A percentile compares a stretch with the other conserved stretches of the same genome.
These are phyloP conservation scores for Abscondita cerata DNA, from an alignment of 2,888 invertebrate genomes.

Conservation along the genomic window DNA sequence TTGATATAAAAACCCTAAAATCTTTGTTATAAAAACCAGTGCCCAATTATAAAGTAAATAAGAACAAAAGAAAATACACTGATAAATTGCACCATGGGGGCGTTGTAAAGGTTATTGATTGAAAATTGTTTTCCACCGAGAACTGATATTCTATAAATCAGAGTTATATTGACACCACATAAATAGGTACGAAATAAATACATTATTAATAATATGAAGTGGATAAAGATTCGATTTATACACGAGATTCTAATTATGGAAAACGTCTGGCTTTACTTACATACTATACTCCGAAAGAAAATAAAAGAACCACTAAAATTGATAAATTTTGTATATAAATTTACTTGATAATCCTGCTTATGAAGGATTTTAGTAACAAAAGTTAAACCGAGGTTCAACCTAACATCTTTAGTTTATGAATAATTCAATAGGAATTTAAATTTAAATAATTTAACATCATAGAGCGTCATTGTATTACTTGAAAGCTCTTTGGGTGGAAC, in stretches of 20 bases:
- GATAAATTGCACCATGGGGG: conserved; percentile 1
- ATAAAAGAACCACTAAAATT: background rate
- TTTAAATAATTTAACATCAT: conserved; percentile 11
- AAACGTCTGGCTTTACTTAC: too few species aligned
- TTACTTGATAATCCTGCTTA: conserved; percentile 5
- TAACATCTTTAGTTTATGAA: conserved; percentile 12
- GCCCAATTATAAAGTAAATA: background rate
- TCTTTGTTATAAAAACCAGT: background rate
- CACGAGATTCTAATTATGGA: too few species aligned
- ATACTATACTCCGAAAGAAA: too few species aligned
- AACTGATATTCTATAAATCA: conserved; percentile 6
- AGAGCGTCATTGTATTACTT: conserved; percentile 10
- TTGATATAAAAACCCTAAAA: too few species aligned
- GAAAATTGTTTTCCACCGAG: conserved; percentile 5
- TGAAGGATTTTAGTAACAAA: conserved; percentile 4
- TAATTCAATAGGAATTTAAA: conserved; percentile 9
- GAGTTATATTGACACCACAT: background rate
- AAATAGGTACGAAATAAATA: too few species aligned
- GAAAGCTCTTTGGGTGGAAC: background rate
- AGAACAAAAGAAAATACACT: background rate
- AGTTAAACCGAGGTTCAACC: conserved; percentile 9
- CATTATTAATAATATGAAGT: too few species aligned
- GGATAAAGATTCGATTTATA: too few species aligned
- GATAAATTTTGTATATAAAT: conserved; percentile 1
- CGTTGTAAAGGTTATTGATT: conserved; percentile 5